A percentile compares a stretch with the other conserved stretches of the same genome.
Conservation (phyloP, 2,113 vertebrate genomes). For the Galemys pyrenaicus region DNA sequence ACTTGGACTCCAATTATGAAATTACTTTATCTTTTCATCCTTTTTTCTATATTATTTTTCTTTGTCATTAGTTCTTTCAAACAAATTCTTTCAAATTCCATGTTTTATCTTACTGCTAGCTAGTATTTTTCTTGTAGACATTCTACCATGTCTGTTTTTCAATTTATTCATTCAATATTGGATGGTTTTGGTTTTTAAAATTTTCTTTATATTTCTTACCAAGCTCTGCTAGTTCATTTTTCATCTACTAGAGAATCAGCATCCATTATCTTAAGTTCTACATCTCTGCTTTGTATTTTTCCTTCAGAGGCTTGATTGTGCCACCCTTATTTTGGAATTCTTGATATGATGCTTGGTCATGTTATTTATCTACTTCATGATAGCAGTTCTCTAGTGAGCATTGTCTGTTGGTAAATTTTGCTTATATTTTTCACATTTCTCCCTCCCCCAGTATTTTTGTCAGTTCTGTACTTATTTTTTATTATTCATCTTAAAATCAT, state of each 20-base stretch:
- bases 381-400: neutral
- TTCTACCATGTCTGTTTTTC: neutral
- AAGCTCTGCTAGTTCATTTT: neutral
- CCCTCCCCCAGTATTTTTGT: neutral
- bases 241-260: neutral
- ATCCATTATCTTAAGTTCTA: neutral
- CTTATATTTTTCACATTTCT: neutral
- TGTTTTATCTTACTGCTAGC: neutral
- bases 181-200: neutral
- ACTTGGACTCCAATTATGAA: neutral
- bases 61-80: neutral
- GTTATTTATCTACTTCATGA: neutral
- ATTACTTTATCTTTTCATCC: neutral
- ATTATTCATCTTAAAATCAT: neutral
- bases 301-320: neutral
- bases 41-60: neutral
- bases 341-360: neutral
- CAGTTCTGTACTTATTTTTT: neutral
- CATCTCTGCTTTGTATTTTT: neutral
- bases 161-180: neutral
- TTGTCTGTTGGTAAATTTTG: neutral
- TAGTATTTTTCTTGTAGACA: neutral
- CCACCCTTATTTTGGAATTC: neutral
- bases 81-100: neutral
- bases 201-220: neutral